Base-by-base conservation (phyloP, 2,113 vertebrate genomes). In the Dicentrarchus labrax region DNA sequence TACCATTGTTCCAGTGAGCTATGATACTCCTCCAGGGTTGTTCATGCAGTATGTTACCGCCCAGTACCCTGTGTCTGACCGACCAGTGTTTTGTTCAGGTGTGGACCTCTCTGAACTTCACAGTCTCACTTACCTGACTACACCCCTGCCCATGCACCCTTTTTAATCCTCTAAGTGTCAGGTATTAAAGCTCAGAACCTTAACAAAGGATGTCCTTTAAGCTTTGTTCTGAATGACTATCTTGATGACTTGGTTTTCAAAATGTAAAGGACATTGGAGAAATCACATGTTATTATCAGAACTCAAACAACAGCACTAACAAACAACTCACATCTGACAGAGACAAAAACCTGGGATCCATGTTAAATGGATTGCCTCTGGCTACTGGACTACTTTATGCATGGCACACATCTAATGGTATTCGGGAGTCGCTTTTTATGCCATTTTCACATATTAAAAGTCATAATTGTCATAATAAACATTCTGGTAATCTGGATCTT, bases 181-280 rank as follows among this genome's bases (percentile, higher is more conserved):
- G 71, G 85, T 88, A 90, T 90, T 91, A 88, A 82, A 86, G 86
- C 75, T 82, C 56, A 75, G 82, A 76, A 66, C 61, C 61, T 75
- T 54, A 72, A 91, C 92, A 93, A 92, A 90, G 87, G 61, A 72
- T 82, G 81, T 90, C 81, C 90, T 92, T 92, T 85, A 76, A 83
- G 86, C 86, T 88, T 84, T 82, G 82, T 86, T 66, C 80, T 86
- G 86, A 88, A 83, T 86, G 85, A 45, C 80, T 79, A 56, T 65
- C 71, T 45, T 75, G 59, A 72, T 57, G 15, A 72, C 51, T 75
- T 54, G 72, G 30, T 79, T 86, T 76, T 65, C 12, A 72, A 74
- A 84, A 82, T 84, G 61, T 38, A 78, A 89, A 85, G 66, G 84
- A 80, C 79, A 69, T 65, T 74, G n/a, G 30, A 72, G 68, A 72